phyloP scores from a whole-genome alignment of 1,140 invertebrate species.

The Drosophila auraria region DNA sequence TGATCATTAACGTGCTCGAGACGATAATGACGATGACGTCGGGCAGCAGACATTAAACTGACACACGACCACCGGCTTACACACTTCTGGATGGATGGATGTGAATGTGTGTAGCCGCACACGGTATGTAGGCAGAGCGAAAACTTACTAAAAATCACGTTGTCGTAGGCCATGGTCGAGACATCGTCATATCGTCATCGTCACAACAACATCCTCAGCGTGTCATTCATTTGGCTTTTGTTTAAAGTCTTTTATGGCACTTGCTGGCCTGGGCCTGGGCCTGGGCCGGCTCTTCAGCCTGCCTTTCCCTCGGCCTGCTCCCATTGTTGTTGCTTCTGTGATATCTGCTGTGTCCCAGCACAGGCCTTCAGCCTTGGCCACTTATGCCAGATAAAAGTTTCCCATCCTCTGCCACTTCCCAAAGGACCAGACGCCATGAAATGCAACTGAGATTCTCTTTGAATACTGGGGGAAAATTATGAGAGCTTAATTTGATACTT shows the following conservation, averaged over 20 bases:
- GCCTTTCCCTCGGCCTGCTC: background rate
- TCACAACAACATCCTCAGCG: conserved; percentile 66
- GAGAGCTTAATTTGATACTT: conserved; percentile 7
- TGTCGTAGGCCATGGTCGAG: conserved; percentile 81
- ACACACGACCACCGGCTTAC: conserved; percentile 70
- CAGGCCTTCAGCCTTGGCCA: conserved; percentile 51
- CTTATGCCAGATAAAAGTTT: conserved; percentile 57
- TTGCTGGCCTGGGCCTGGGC: conserved; percentile 21
- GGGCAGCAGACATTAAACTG: conserved; percentile 77
- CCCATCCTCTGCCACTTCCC: conserved; percentile 12
- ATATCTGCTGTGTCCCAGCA: conserved; percentile 23
- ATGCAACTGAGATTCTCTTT: conserved; percentile 78
- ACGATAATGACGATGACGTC: conserved; percentile 51
- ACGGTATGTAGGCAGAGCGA: conserved; percentile 36
- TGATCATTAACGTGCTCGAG: conserved; percentile 28
- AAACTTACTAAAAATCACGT: conserved; percentile 79
- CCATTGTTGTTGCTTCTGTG: conserved; percentile 29
- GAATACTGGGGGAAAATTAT: conserved; percentile 33
- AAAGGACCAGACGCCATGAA: conserved; percentile 32
- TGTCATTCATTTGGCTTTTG: conserved; percentile 76
- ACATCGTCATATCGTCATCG: conserved; percentile 60
- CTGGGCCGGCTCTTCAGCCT: background rate
- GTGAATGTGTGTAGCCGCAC: background rate
- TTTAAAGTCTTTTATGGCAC: conserved; percentile 66
- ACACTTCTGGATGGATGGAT: conserved; percentile 30